phyloP scores from a whole-genome alignment of 2,797 vertebrate genomes.

The Telmatherina bonti region DNA sequence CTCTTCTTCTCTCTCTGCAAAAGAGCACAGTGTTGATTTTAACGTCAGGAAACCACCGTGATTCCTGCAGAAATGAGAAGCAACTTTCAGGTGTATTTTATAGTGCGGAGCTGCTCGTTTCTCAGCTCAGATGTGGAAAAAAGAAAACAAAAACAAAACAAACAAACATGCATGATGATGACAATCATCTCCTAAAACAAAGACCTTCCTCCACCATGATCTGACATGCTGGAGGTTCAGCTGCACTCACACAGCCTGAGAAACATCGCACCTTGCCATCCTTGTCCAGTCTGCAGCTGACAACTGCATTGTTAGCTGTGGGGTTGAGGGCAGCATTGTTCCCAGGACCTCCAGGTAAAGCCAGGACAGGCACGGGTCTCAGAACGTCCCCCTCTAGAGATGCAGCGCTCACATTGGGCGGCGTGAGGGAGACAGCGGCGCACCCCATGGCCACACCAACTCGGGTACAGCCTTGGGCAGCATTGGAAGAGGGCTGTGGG shows the following conservation, averaged over 20 bases:
- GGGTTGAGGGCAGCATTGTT: slow-evolving; percentile 75
- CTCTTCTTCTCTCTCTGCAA: slow-evolving; percentile 97
- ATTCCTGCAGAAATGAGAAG: neutral
- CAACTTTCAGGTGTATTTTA: slow-evolving; percentile 6
- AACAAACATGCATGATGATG: too few relatives aligned
- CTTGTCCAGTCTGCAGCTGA: slow-evolving; percentile 89
- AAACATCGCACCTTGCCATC: slow-evolving; percentile 87
- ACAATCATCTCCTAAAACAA: slow-evolving; percentile 8
- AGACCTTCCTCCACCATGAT: neutral
- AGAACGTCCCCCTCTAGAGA: slow-evolving; percentile 87
- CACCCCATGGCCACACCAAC: slow-evolving; percentile 85
- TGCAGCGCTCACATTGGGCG: slow-evolving; percentile 82
- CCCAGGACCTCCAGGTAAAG: slow-evolving; percentile 74
- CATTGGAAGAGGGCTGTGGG: slow-evolving; percentile 80
- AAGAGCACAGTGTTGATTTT: slow-evolving; percentile 8
- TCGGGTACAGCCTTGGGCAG: slow-evolving; percentile 83
- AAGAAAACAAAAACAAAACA: neutral
- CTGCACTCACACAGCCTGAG: neutral
- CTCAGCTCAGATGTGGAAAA: neutral
- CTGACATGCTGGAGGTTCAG: neutral
- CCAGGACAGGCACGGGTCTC: slow-evolving; percentile 77
- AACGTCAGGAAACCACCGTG: slow-evolving; percentile 12
- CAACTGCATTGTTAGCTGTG: slow-evolving; percentile 71
- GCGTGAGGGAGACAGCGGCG: slow-evolving; percentile 86
- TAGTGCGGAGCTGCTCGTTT: too few relatives aligned